These are phyloP conservation scores for Nerophis ophidion DNA, from an alignment of 2,113 vertebrate species.

Conservation along the genomic window DNA sequence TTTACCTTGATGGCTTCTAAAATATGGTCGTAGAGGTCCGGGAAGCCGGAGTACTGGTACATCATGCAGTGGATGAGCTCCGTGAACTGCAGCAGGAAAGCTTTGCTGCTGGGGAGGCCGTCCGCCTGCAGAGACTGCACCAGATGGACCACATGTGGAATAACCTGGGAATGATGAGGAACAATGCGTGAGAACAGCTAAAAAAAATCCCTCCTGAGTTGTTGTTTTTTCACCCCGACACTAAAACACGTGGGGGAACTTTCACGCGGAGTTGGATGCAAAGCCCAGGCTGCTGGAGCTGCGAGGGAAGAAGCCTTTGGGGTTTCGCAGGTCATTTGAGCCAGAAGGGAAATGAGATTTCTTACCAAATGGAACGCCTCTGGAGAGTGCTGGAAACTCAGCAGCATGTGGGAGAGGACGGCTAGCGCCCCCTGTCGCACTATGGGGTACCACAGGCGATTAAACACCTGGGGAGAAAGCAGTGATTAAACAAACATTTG, in stretches of 20 bases:
- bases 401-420: slow-evolving; percentile 96
- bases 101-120: slow-evolving; percentile 82
- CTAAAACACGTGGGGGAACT: slow-evolving; percentile 38
- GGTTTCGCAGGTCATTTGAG: slow-evolving; percentile 47
- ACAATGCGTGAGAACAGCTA: neutral
- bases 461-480: slow-evolving; percentile 79
- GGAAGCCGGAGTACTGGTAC: slow-evolving; percentile 98
- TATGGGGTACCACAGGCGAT: slow-evolving; percentile 94
- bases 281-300: slow-evolving; percentile 15
- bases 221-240: neutral
- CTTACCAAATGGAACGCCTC: slow-evolving; percentile 98
- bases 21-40: slow-evolving; percentile 95
- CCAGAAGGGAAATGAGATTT: slow-evolving; percentile 40
- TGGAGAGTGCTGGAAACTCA: slow-evolving; percentile 98
- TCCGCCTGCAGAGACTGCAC: slow-evolving; percentile 83
- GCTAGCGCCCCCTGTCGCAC: slow-evolving; percentile 91
- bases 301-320: slow-evolving; percentile 25
- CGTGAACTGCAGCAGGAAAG: slow-evolving; percentile 85
- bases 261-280: slow-evolving; percentile 44
- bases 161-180: slow-evolving; percentile 69
- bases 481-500: no score
- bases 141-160: slow-evolving; percentile 83
- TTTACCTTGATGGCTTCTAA: slow-evolving; percentile 90
- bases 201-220: no score
- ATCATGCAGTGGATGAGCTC: slow-evolving; percentile 97